Percentiles rank a stretch among this genome's conserved stretches.
Evolutionary conservation across 2,888 invertebrate species (phyloP).

Genomic region (Nemapogon koenigi): DNA sequence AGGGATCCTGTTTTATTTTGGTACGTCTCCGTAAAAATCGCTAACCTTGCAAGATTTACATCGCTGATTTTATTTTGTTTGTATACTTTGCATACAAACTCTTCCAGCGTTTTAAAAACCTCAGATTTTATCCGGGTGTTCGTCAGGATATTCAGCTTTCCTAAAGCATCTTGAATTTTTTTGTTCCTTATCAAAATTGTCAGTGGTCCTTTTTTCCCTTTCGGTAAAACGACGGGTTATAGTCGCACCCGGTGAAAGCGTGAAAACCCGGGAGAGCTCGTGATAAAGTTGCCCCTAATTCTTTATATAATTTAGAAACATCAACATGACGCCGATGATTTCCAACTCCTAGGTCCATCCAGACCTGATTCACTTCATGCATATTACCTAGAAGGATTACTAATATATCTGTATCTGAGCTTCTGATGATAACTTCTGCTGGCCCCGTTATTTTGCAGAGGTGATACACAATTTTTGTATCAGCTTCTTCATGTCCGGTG

Average conservation of each 20-base stretch:
- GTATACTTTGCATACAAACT: too few species aligned
- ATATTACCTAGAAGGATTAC: conserved; percentile 8
- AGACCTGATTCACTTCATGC: not conserved
- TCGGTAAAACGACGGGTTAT: not conserved
- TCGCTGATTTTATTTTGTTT: too few species aligned
- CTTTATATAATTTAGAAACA: conserved; percentile 10
- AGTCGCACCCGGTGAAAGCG: conserved; percentile 2
- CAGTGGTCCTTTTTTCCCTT: not conserved
- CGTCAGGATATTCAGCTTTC: too few species aligned
- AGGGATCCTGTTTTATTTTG: too few species aligned
- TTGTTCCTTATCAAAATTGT: too few species aligned
- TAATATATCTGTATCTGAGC: conserved; percentile 8
- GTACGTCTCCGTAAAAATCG: too few species aligned
- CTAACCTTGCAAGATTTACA: too few species aligned
- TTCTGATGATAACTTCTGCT: conserved; percentile 1
- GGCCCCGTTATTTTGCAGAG: not conserved
- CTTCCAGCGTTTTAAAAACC: too few species aligned
- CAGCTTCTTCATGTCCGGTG: conserved; percentile 10
- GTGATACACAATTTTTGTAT: conserved; percentile 11
- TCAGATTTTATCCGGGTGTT: too few species aligned
- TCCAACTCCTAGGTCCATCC: conserved; percentile 10
- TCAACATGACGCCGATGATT: conserved; percentile 10
- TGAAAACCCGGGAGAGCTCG: conserved; percentile 5
- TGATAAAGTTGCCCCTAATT: conserved; percentile 11
- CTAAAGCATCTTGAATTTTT: too few species aligned